Evolutionary conservation across 2,797 vertebrate species (phyloP).

Genomic region (Tokudaia tokunoshimensis): DNA sequence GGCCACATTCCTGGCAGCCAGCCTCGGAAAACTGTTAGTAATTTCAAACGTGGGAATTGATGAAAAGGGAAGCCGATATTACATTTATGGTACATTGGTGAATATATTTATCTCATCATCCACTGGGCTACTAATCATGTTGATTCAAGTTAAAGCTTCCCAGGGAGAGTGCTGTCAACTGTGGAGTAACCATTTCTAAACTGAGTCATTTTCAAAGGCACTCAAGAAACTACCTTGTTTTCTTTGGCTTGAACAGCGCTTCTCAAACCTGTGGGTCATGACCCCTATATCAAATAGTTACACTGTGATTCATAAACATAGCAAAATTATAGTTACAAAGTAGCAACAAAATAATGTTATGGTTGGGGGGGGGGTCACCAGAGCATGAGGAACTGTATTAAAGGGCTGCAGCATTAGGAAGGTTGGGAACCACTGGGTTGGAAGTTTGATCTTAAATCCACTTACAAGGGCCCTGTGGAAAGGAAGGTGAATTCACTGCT

Average conservation of each 20-base stretch:
- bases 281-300: neutral
- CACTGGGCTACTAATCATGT: neutral
- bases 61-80: conserved; percentile 1
- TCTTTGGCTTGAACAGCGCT: neutral
- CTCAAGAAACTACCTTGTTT: conserved; percentile 41
- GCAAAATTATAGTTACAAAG: neutral
- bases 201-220: conserved; percentile 1
- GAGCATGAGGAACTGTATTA: neutral
- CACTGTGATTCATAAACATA: neutral
- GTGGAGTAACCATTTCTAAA: neutral
- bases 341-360: neutral
- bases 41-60: neutral
- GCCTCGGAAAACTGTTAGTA: conserved; percentile 2
- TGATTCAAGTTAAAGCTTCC: neutral
- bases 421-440: neutral
- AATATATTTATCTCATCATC: neutral
- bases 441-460: neutral
- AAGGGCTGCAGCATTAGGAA: neutral
- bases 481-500: conserved; percentile 11
- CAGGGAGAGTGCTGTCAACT: neutral
- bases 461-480: conserved; percentile 2
- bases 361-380: neutral
- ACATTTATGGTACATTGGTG: neutral
- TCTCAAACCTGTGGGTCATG: neutral
- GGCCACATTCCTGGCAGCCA: neutral